These are phyloP conservation scores for Tenodera sinensis DNA, from an alignment of 2,888 invertebrate genomes.

Conservation along the genomic window DNA sequence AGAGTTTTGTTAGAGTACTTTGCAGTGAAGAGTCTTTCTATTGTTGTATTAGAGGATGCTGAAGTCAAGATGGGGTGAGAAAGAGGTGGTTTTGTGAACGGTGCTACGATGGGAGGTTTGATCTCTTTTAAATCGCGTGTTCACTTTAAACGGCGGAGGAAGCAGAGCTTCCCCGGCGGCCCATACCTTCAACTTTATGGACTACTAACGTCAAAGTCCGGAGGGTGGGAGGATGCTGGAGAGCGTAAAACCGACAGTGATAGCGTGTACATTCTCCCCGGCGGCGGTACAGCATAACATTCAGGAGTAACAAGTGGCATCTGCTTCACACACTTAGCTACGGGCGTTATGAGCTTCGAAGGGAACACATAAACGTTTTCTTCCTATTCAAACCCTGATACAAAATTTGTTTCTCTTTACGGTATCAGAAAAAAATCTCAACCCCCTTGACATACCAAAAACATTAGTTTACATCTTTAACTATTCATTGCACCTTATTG, in stretches of 20 bases:
- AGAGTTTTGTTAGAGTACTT: not conserved
- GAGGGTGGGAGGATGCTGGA: not conserved
- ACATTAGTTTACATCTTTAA: no score
- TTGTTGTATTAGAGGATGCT: not conserved
- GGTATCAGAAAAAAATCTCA: not conserved
- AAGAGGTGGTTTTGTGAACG: not conserved
- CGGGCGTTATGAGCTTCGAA: not conserved
- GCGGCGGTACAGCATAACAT: not conserved
- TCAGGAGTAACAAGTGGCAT: not conserved
- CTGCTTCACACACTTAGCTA: not conserved
- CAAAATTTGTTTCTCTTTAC: not conserved
- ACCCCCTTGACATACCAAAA: no score
- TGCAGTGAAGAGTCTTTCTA: not conserved
- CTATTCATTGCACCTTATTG: no score
- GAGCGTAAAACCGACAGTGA: not conserved
- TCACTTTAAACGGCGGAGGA: not conserved
- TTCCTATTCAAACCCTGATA: not conserved
- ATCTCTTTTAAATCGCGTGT: slow-evolving; percentile 16
- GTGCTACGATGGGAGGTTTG: not conserved
- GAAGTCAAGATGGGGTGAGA: not conserved
- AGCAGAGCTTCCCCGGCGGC: not conserved
- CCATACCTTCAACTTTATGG: slow-evolving; percentile 15
- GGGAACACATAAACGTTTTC: not conserved
- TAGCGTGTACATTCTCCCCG: not conserved
- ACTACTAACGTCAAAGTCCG: slow-evolving; percentile 18